These are phyloP conservation scores for Emmelina monodactyla DNA, from an alignment of 2,888 invertebrate genomes.

Conservation along the genomic window DNA sequence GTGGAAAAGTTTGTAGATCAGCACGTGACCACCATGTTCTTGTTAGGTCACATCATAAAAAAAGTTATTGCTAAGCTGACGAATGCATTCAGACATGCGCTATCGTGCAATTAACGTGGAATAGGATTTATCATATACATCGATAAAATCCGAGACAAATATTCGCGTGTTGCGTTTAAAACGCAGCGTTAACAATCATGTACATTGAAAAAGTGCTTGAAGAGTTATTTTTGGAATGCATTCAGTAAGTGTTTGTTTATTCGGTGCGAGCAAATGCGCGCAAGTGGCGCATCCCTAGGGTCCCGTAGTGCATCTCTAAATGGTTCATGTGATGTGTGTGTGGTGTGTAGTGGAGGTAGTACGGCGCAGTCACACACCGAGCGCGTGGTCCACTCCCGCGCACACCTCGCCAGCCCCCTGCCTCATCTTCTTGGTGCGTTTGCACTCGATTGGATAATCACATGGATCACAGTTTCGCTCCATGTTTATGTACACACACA, in stretches of 20 bases:
- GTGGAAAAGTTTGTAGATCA: neutral
- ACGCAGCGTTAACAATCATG: too few species aligned
- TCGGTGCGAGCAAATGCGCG: neutral
- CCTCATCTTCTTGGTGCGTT: conserved; percentile 30
- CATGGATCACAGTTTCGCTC: conserved; percentile 33
- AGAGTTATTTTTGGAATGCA: neutral
- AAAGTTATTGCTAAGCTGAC: too few species aligned
- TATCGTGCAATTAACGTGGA: too few species aligned
- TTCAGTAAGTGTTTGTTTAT: neutral
- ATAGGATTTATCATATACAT: too few species aligned
- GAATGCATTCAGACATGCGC: too few species aligned
- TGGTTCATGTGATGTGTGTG: neutral
- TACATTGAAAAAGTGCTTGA: too few species aligned
- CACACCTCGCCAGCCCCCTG: conserved; percentile 7
- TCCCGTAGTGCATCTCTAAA: neutral
- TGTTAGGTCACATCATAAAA: too few species aligned
- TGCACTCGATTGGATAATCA: conserved; percentile 58
- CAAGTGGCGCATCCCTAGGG: neutral
- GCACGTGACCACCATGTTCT: too few species aligned
- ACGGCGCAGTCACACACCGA: conserved; percentile 29
- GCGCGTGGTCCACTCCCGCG: conserved; percentile 29
- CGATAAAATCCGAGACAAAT: too few species aligned
- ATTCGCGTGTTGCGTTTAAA: too few species aligned
- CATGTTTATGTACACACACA: too few species aligned
- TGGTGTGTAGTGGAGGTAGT: neutral